phyloP scores from a whole-genome alignment of 2,888 invertebrate species.

The Ganaspis brasiliensis region DNA sequence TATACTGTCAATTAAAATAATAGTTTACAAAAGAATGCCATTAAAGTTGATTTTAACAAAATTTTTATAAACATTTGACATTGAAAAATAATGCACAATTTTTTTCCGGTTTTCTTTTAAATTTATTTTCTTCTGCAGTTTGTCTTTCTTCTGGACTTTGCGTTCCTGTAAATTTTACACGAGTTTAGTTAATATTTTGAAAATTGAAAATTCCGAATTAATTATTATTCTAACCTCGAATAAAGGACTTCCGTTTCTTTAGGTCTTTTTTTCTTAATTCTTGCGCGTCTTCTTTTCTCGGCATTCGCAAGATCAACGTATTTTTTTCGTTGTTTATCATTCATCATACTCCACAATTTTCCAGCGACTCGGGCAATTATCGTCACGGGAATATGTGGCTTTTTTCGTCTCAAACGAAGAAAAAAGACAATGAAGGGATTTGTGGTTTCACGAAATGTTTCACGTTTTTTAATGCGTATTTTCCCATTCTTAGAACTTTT shows the following conservation, averaged over 20 bases:
- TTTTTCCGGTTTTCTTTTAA: too few species aligned
- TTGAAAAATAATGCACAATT: too few species aligned
- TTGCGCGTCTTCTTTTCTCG: conserved; percentile 72
- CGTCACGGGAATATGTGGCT: conserved; percentile 70
- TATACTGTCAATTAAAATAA: conserved; percentile 45
- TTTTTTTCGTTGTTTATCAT: conserved; percentile 70
- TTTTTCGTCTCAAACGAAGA: conserved; percentile 68
- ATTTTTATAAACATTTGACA: too few species aligned
- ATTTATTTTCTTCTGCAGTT: too few species aligned
- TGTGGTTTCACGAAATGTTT: conserved; percentile 60
- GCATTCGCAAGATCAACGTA: conserved; percentile 74
- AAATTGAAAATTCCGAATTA: too few species aligned
- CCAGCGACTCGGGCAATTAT: conserved; percentile 74
- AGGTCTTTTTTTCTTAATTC: conserved; percentile 58
- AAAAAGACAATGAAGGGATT: conserved; percentile 77
- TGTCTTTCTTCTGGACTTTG: too few species aligned
- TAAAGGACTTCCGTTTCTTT: not conserved
- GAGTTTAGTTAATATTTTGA: too few species aligned
- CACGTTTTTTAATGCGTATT: not conserved
- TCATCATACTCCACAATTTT: conserved; percentile 73
- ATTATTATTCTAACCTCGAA: not conserved
- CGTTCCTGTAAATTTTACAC: too few species aligned
- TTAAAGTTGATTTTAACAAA: too few species aligned
- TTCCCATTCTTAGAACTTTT: not conserved
- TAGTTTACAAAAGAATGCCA: not conserved